Conservation (phyloP, 2,113 vertebrate genomes). For the Percina caprodes region DNA sequence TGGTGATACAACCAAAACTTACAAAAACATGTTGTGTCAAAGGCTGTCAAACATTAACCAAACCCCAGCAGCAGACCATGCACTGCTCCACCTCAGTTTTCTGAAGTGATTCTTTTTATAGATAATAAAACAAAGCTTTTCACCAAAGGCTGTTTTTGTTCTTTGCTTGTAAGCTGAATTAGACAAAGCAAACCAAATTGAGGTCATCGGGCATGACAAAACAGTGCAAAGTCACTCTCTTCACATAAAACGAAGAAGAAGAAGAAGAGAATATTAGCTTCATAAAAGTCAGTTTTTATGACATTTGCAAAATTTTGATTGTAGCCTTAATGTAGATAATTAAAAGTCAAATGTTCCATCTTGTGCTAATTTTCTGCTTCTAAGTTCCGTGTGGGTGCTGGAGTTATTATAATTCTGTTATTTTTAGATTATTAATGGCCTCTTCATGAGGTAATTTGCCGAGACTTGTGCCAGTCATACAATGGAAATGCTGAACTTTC, state of each 20-base stretch:
- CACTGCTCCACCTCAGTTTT: constrained; percentile 31
- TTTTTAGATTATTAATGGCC: constrained; percentile 11
- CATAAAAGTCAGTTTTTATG: background rate
- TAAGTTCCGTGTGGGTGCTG: background rate
- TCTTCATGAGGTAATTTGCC: constrained; percentile 11
- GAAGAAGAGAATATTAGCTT: background rate
- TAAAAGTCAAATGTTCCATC: constrained; percentile 29
- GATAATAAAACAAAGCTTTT: constrained; percentile 27
- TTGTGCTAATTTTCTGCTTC: constrained; percentile 24
- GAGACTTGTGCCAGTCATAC: constrained; percentile 3
- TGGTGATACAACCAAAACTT: constrained; percentile 1
- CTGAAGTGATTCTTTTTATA: constrained; percentile 34
- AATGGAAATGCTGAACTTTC: constrained; percentile 7
- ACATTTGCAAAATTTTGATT: constrained; percentile 4
- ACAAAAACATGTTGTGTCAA: background rate
- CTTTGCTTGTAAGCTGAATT: constrained; percentile 26
- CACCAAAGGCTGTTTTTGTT: constrained; percentile 22
- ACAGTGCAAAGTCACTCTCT: background rate
- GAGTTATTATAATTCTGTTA: constrained; percentile 3
- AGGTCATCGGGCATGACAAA: constrained; percentile 14
- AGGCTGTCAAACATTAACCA: constrained; percentile 49
- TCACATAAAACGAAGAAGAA: background rate
- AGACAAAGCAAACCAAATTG: constrained; percentile 24
- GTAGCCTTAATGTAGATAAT: background rate
- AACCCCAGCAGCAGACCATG: constrained; percentile 20